Evolutionary conservation across 2,797 vertebrate genomes (phyloP).

Genomic region (Fringilla coelebs): DNA sequence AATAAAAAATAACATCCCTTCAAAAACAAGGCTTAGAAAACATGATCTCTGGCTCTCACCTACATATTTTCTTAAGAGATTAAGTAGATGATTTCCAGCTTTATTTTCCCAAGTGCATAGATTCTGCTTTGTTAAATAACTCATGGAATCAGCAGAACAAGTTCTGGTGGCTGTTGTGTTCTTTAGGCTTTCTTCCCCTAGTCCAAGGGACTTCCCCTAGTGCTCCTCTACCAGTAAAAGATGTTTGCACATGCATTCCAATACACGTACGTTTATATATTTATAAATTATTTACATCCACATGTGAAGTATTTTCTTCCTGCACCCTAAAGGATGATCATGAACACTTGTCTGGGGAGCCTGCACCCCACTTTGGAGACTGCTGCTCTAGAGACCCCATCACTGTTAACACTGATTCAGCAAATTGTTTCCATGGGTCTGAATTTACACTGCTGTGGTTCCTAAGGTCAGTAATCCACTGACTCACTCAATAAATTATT

Average conservation of each 20-base stretch:
- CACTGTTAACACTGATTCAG: background rate
- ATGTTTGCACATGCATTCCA: background rate
- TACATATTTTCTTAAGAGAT: background rate
- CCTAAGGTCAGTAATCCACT: background rate
- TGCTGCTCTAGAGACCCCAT: background rate
- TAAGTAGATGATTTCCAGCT: background rate
- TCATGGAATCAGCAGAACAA: background rate
- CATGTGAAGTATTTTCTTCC: background rate
- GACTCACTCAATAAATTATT: background rate
- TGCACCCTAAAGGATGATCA: background rate
- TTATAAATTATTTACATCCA: background rate
- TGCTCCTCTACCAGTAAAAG: background rate
- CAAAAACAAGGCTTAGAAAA: conserved; percentile 10
- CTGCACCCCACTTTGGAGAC: background rate
- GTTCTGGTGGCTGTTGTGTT: background rate
- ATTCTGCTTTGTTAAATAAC: background rate
- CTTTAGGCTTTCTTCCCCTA: background rate
- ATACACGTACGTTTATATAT: fast-evolving
- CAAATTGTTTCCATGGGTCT: conserved; percentile 18
- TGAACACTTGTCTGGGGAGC: background rate
- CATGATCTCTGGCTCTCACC: background rate
- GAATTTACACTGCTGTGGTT: background rate
- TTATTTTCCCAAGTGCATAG: background rate
- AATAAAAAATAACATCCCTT: background rate
- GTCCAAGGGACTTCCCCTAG: background rate